Evolutionary conservation across 2,888 invertebrate species (phyloP).

Genomic region (Protula sp.): DNA sequence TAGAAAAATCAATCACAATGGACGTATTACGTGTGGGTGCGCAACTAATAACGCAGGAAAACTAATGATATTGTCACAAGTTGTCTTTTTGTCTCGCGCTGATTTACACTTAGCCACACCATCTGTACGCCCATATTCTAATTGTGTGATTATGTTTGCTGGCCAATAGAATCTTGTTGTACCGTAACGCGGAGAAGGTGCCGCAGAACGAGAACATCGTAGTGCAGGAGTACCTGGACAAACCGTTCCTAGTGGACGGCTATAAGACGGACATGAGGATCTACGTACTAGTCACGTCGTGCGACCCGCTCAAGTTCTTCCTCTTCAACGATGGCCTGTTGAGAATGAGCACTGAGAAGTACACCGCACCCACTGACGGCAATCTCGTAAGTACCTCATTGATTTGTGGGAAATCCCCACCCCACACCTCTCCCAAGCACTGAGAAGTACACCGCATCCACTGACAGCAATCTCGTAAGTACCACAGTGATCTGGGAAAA

Average conservation of each 20-base stretch:
- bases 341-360: conserved; percentile 51
- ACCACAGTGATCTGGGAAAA: not conserved
- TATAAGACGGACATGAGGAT: conserved; percentile 53
- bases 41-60: too few species aligned
- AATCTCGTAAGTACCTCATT: conserved; percentile 42
- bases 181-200: conserved; percentile 45
- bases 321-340: conserved; percentile 52
- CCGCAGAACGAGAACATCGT: conserved; percentile 45
- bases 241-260: conserved; percentile 51
- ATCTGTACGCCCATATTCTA: too few species aligned
- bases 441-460: conserved; percentile 48
- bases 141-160: too few species aligned
- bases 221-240: conserved; percentile 53
- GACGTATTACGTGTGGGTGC: too few species aligned
- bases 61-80: too few species aligned
- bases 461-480: conserved; percentile 49
- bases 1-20: too few species aligned
- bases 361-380: conserved; percentile 42
- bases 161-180: conserved; percentile 48
- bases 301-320: conserved; percentile 51
- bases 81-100: too few species aligned
- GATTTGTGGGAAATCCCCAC: not conserved
- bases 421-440: conserved; percentile 30
- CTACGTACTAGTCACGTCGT: conserved; percentile 53
- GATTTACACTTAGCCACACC: too few species aligned